These are phyloP conservation scores for Drosophila trichaetosa DNA, from an alignment of 2,888 invertebrate genomes.

Conservation along the genomic window DNA sequence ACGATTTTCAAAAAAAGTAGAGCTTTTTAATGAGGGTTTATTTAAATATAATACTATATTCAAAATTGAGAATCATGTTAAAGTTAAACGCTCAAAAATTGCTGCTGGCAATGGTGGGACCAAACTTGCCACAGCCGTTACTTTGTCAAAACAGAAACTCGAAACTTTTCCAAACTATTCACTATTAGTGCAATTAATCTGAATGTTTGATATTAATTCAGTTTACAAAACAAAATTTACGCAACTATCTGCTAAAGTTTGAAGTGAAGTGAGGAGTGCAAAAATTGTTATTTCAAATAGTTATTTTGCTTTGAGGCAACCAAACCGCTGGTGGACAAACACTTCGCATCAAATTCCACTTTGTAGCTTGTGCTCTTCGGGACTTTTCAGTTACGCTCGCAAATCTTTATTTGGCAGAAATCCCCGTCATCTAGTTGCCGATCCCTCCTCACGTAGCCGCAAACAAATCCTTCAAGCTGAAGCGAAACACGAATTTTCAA, in stretches of 20 bases:
- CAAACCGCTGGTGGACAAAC: conserved; percentile 8
- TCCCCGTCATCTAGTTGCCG: neutral
- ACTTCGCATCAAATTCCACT: conserved; percentile 12
- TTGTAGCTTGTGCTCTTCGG: conserved; percentile 1
- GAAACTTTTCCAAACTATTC: neutral
- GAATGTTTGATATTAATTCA: neutral
- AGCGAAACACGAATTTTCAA: conserved; percentile 38
- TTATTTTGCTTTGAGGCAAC: neutral
- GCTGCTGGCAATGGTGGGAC: neutral
- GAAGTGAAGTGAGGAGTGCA: neutral
- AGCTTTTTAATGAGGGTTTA: neutral
- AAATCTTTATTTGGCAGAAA: conserved; percentile 37
- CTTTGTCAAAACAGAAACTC: neutral
- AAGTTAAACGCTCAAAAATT: neutral
- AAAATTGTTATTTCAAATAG: neutral
- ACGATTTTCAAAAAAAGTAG: neutral
- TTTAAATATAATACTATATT: neutral
- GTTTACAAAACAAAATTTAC: neutral
- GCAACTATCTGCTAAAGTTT: neutral
- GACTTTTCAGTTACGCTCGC: conserved; percentile 8
- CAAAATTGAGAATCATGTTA: neutral
- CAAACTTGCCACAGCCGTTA: neutral
- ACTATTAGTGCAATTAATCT: neutral
- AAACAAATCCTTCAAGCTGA: conserved; percentile 39
- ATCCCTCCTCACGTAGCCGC: neutral